Evolutionary conservation across 2,113 vertebrate species (phyloP).

Genomic region (Hoplias malabaricus): DNA sequence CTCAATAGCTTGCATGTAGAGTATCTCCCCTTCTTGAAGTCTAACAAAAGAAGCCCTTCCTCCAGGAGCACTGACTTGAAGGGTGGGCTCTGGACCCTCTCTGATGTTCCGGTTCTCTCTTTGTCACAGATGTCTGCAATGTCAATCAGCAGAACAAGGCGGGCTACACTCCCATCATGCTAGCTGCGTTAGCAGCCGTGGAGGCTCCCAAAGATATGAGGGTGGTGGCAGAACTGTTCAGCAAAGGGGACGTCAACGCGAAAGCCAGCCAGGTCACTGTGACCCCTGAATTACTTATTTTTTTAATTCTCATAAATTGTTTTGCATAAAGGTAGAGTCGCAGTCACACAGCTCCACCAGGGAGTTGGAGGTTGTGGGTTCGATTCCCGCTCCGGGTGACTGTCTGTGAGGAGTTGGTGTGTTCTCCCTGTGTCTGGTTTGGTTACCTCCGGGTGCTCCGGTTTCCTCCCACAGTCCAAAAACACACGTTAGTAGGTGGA

Average conservation of each 20-base stretch:
- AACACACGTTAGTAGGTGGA: no score
- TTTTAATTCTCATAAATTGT: no score
- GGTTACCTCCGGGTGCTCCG: no score
- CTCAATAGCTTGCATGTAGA: slow-evolving; percentile 35
- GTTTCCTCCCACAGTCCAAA: no score
- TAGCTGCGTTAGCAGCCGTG: slow-evolving; percentile 91
- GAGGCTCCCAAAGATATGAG: slow-evolving; percentile 89
- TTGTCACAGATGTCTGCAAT: slow-evolving; percentile 88
- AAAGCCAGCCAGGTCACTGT: slow-evolving; percentile 91
- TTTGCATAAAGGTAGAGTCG: no score
- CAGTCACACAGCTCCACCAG: no score
- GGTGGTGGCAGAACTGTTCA: slow-evolving; percentile 91
- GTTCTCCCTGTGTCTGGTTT: no score
- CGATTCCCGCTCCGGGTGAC: no score
- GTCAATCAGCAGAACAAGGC: slow-evolving; percentile 99
- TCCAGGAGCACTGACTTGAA: slow-evolving; percentile 21
- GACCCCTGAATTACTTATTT: neutral
- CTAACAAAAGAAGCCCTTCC: slow-evolving; percentile 31
- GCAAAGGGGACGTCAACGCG: slow-evolving; percentile 93
- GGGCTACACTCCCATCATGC: slow-evolving; percentile 97
- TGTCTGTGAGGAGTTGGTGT: no score
- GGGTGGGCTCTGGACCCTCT: slow-evolving; percentile 26
- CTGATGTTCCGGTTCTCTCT: slow-evolving; percentile 27
- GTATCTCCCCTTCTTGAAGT: slow-evolving; percentile 8
- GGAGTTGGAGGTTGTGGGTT: no score